These are phyloP conservation scores for Parascotia fuliginaria DNA, from an alignment of 2,888 invertebrate genomes.

Conservation along the genomic window DNA sequence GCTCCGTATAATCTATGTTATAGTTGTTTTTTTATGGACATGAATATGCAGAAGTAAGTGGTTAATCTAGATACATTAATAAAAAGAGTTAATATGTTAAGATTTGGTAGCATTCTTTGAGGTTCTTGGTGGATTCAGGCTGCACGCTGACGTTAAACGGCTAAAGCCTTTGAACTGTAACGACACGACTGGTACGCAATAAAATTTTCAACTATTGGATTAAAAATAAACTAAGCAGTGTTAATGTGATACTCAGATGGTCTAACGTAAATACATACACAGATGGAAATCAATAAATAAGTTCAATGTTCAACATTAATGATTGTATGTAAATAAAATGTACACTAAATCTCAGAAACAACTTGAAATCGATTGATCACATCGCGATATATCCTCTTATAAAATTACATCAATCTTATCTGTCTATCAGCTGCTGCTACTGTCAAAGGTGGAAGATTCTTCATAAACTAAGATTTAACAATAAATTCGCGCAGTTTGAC, in stretches of 20 bases:
- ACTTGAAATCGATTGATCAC: constrained; percentile 1
- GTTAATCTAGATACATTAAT: neutral
- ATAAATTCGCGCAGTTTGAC: constrained; percentile 1
- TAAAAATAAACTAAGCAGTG: no score
- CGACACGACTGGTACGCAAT: no score
- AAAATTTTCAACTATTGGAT: no score
- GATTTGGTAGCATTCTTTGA: no score
- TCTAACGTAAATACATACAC: neutral
- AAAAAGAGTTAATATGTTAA: no score
- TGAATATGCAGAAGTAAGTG: constrained; percentile 1
- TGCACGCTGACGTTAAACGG: no score
- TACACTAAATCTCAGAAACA: neutral
- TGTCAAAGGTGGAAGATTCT: neutral
- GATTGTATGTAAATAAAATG: neutral
- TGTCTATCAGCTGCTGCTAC: neutral
- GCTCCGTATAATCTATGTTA: constrained; percentile 28
- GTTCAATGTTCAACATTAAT: neutral
- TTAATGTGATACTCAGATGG: no score
- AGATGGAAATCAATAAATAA: neutral
- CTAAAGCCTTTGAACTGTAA: no score
- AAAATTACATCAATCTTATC: constrained; percentile 4
- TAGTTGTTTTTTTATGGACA: constrained; percentile 10
- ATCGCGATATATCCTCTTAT: neutral
- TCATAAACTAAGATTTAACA: neutral
- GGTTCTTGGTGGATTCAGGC: no score